Percentiles rank a stretch among this genome's conserved stretches.
phyloP scores from a whole-genome alignment of 2,888 invertebrate genomes.

The Myopa tessellatipennis region DNA sequence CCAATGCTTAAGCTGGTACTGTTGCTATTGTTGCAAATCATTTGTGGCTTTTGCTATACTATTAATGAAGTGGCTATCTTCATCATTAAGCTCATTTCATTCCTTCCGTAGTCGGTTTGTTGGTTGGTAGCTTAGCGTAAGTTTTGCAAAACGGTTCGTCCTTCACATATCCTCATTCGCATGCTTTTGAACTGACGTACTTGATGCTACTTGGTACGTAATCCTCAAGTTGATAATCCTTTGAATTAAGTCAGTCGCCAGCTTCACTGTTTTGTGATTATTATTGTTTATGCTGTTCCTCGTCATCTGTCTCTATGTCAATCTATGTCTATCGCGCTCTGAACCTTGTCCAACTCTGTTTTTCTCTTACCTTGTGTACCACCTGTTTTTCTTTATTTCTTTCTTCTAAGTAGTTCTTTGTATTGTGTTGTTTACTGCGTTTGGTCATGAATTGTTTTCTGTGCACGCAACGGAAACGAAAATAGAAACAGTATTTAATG shows the following conservation, averaged over 20 bases:
- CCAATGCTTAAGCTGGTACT: neutral
- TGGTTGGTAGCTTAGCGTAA: conserved; percentile 3
- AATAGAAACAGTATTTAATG: conserved; percentile 33
- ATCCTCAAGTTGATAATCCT: conserved; percentile 34
- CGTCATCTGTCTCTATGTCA: no score
- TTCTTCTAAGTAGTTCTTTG: neutral
- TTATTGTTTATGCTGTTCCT: conserved; percentile 1
- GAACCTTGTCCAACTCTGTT: no score
- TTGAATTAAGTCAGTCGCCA: conserved; percentile 22
- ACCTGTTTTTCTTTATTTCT: neutral
- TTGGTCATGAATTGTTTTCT: conserved; percentile 1
- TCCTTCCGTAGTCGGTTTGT: neutral
- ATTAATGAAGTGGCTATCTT: conserved; percentile 22
- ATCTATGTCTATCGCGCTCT: no score
- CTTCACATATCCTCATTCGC: neutral
- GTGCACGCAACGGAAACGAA: conserved; percentile 29
- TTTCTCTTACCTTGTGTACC: neutral
- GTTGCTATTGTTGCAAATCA: neutral
- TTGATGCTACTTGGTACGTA: conserved; percentile 7
- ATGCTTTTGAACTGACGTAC: no score
- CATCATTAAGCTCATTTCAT: neutral
- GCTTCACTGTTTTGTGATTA: conserved; percentile 8
- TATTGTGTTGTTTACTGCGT: neutral
- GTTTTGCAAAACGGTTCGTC: neutral
- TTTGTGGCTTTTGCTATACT: neutral